Conservation (phyloP, 1,140 invertebrate species). For the Xylocopa sonorina region DNA sequence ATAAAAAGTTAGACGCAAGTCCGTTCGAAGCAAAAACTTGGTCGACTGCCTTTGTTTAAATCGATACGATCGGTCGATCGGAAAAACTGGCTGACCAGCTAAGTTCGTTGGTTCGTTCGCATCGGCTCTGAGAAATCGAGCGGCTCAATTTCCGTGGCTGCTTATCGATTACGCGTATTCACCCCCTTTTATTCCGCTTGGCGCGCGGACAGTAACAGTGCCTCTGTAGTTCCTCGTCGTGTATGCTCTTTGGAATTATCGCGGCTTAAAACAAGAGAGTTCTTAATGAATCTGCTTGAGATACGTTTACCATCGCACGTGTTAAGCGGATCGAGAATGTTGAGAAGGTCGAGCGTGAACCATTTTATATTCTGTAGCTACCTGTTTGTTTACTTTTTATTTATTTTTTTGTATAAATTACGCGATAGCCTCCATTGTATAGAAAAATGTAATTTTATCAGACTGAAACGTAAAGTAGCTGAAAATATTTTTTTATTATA, state of each 20-base stretch:
- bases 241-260: not conserved
- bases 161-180: conserved; percentile 13
- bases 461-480: too few relatives aligned
- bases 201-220: not conserved
- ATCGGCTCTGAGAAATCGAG: not conserved
- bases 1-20: not conserved
- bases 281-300: conserved; percentile 5
- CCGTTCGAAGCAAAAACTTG: not conserved
- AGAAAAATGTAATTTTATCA: too few relatives aligned
- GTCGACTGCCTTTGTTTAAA: not conserved
- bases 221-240: too few relatives aligned
- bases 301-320: not conserved
- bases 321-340: not conserved
- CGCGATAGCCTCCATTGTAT: too few relatives aligned
- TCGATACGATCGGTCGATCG: conserved; percentile 11
- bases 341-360: not conserved
- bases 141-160: conserved; percentile 19
- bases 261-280: not conserved
- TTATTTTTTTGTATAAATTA: too few relatives aligned
- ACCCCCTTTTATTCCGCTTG: not conserved
- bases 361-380: too few relatives aligned
- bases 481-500: too few relatives aligned
- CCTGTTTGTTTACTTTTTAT: too few relatives aligned
- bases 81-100: not conserved
- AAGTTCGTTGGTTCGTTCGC: conserved; percentile 11